Conservation (phyloP, 1,140 invertebrate genomes). For the Drosophila grimshawi region DNA sequence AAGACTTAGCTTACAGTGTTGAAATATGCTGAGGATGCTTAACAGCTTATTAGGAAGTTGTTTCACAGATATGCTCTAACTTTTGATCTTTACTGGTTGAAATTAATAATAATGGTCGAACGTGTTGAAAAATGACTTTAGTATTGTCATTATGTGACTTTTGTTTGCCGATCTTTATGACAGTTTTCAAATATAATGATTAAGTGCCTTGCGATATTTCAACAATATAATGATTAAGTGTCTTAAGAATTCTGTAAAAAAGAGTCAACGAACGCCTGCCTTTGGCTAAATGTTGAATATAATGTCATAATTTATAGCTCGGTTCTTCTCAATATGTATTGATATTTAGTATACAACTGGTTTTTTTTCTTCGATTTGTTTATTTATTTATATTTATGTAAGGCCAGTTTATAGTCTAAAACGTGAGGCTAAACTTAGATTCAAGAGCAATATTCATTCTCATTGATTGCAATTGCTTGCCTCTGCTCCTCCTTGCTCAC, state of each 20-base stretch:
- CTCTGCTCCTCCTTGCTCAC: not conserved
- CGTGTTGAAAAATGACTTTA: not conserved
- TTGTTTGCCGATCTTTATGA: not conserved
- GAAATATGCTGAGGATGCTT: slow-evolving; percentile 18
- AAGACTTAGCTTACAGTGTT: slow-evolving; percentile 7
- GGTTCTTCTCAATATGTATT: not conserved
- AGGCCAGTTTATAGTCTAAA: no score
- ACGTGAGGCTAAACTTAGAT: not conserved
- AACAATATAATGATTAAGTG: no score
- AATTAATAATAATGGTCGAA: not conserved
- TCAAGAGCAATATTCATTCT: not conserved
- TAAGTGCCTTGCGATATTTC: no score
- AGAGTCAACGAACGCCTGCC: no score
- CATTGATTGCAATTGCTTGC: not conserved
- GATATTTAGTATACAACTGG: not conserved
- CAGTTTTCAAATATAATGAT: no score
- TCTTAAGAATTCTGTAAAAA: no score
- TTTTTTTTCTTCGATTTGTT: no score
- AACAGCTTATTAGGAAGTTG: slow-evolving; percentile 14
- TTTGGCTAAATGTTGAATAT: not conserved
- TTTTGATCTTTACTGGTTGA: not conserved
- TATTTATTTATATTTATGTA: no score
- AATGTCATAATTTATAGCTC: not conserved
- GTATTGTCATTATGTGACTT: no score
- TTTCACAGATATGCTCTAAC: not conserved